Evolutionary conservation across 2,888 invertebrate species (phyloP).

Genomic region (Trichogramma evanescens): DNA sequence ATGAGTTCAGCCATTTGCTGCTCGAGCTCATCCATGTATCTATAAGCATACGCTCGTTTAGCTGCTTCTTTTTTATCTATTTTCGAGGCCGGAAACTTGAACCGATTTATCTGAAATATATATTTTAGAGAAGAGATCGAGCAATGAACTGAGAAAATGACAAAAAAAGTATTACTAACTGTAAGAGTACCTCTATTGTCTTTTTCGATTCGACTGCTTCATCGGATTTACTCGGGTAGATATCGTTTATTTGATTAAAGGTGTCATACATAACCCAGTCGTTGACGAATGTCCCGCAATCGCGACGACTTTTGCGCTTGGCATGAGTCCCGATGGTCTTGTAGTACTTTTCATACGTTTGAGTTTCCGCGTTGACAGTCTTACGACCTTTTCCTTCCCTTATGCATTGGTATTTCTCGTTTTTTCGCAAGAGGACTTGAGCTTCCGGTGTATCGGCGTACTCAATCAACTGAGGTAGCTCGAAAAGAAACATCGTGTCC

Average conservation of each 20-base stretch:
- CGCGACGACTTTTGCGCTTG: slow-evolving; percentile 51
- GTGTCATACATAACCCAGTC: slow-evolving; percentile 75
- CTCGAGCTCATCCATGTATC: too few species aligned
- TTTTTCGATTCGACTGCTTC: too few species aligned
- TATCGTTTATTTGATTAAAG: slow-evolving; percentile 36
- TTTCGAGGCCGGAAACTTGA: neutral
- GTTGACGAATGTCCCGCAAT: slow-evolving; percentile 62
- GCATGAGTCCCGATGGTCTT: slow-evolving; percentile 63
- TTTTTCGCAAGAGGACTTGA: slow-evolving; percentile 54
- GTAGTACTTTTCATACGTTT: slow-evolving; percentile 56
- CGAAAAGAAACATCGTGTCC: slow-evolving; percentile 58
- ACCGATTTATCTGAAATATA: too few species aligned
- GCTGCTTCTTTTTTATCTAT: neutral
- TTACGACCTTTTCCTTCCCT: slow-evolving; percentile 63
- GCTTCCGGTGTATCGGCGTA: slow-evolving; percentile 57
- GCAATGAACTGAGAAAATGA: too few species aligned
- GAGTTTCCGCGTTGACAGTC: slow-evolving; percentile 59
- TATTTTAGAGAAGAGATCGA: too few species aligned
- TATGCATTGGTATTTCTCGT: slow-evolving; percentile 61
- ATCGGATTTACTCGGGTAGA: too few species aligned
- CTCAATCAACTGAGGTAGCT: slow-evolving; percentile 58
- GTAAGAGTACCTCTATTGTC: too few species aligned
- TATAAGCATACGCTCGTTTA: neutral
- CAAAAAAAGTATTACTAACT: too few species aligned
- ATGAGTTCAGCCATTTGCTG: neutral